Evolutionary conservation across 2,888 invertebrate genomes (phyloP).

Genomic region (Tipula helvola): DNA sequence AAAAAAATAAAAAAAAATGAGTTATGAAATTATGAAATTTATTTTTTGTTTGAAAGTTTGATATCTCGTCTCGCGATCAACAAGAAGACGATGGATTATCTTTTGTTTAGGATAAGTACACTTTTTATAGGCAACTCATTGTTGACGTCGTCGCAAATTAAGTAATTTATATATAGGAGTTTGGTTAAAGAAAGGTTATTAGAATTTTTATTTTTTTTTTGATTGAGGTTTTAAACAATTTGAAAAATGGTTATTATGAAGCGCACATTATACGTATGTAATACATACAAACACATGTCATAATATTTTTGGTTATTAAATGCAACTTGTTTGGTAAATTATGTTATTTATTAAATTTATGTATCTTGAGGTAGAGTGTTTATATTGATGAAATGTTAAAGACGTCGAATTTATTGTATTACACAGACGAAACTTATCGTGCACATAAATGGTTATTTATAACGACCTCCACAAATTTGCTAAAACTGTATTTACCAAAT

Average conservation of each 20-base stretch:
- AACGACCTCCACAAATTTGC: background rate
- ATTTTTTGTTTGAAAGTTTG: too few species aligned
- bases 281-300: background rate
- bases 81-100: background rate
- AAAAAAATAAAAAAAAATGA: background rate
- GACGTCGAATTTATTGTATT: too few species aligned
- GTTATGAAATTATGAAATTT: background rate
- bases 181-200: background rate
- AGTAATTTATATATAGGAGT: background rate
- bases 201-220: background rate
- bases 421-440: background rate
- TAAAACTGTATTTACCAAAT: background rate
- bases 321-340: background rate
- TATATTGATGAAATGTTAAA: background rate
- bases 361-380: background rate
- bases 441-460: background rate
- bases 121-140: background rate
- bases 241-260: background rate
- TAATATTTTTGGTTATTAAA: background rate
- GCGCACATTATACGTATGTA: background rate
- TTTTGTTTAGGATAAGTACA: background rate
- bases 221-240: background rate
- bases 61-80: background rate
- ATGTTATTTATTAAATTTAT: background rate
- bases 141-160: background rate